Conservation (phyloP, 2,113 vertebrate genomes). For the Ibidorhyncha struthersii region DNA sequence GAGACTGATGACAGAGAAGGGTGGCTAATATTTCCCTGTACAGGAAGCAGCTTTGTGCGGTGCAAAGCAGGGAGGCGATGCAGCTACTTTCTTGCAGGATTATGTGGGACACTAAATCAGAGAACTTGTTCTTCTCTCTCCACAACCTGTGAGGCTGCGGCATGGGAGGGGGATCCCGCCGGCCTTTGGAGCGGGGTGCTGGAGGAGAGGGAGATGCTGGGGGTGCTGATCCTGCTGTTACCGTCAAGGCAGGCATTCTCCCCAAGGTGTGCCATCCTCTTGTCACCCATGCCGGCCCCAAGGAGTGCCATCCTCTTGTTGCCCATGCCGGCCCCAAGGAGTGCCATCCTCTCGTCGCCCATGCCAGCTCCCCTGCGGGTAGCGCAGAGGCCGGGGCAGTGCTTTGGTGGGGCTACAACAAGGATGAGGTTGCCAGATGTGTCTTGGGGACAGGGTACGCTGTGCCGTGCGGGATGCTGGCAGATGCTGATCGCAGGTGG, state of each 20-base stretch:
- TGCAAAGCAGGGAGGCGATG: not conserved
- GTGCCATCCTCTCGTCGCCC: fast-evolving
- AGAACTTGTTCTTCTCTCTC: not conserved
- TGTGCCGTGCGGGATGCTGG: not conserved
- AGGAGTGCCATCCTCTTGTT: fast-evolving
- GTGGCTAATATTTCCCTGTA: not conserved
- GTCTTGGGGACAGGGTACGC: not conserved
- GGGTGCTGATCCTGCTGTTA: not conserved
- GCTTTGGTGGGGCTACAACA: fast-evolving
- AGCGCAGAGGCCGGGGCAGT: not conserved
- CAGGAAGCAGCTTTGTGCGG: not conserved
- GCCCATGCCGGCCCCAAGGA: fast-evolving
- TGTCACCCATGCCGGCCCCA: fast-evolving
- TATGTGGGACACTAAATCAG: not conserved
- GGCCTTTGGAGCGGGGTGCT: fast-evolving
- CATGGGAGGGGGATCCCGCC: fast-evolving
- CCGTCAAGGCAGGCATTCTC: not conserved
- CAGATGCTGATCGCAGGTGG: not conserved
- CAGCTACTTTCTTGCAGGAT: not conserved
- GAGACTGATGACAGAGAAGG: not conserved
- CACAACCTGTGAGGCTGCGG: not conserved
- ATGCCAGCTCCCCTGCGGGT: fast-evolving
- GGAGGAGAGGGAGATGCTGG: not conserved
- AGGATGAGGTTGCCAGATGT: not conserved
- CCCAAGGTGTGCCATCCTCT: fast-evolving